Base-by-base conservation (phyloP, 2,113 vertebrate genomes). In the Centropus bengalensis region DNA sequence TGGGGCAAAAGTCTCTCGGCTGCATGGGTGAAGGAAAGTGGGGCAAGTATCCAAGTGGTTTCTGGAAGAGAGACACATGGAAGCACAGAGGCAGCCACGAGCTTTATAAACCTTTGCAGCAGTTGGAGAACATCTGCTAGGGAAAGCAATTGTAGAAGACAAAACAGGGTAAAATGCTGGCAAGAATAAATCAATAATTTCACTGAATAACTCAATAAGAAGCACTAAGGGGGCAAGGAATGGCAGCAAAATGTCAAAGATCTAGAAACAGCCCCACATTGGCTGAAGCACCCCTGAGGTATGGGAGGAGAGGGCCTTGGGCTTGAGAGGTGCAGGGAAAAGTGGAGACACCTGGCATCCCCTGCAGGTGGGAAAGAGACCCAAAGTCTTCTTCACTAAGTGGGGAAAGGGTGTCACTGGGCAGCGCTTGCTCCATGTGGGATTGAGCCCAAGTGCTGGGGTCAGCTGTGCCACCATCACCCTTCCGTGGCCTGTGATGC, bases 331-430 rank as follows among this genome's bases (percentile, higher is more conserved):
- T 44, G 17, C 8, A 52, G 8, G 0, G 5, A 9, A 12, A 40
- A 52, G 71, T 3, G 8, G 66, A 11, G 4, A 18, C 7, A 58
- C 14, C 59, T 2, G 4, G 18, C 18, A 28, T 5, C 10, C 42
- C 62, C 15, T 54, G 30, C 0, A 0, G 2, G 32, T 66, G 40
- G 40, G 27, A 49, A 69, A 51, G 30, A 68, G 42, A 44, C 12
- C 2, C 24, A 27, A 9, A 20, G 2, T 4, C 0, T 0, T 10
- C 8, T 45, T 68, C 62, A 18, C 5, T 12, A 4, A 2, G 22
- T 33, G 66, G 38, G 33, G 12, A 68, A 60, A 7, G 20, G 22
- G 6, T 68, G 23, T 36, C 7, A 7, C 32, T 1, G 1, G n/a
- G 28, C 55, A 54, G 20, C 12, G 56, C 20, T 42, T 60, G 52